Percentiles rank a stretch among this genome's conserved stretches.
Conservation (phyloP, 2,888 invertebrate species). For the Dascillus cervinus region DNA sequence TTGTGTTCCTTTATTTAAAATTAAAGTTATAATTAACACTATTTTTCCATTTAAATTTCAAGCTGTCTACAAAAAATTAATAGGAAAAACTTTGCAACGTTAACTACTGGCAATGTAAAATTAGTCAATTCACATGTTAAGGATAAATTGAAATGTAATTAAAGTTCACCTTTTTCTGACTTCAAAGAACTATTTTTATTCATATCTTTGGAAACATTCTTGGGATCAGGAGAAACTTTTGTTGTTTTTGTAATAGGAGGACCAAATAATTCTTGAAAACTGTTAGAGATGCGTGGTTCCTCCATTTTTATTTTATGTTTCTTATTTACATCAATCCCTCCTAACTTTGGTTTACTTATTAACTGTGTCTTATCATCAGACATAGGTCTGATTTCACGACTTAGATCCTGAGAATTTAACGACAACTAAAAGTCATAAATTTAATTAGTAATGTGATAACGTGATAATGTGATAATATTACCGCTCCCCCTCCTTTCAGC, state of each 20-base stretch:
- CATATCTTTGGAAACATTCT: constrained; percentile 27
- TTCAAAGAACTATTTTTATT: constrained; percentile 46
- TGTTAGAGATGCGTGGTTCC: constrained; percentile 38
- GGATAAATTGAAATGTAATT: constrained; percentile 20
- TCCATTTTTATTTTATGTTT: constrained; percentile 39
- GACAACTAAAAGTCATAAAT: no score
- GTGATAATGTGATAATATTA: no score
- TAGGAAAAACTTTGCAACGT: no score
- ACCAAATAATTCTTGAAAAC: constrained; percentile 77
- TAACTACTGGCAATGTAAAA: no score
- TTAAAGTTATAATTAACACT: no score
- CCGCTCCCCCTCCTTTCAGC: constrained; percentile 75
- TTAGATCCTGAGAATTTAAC: constrained; percentile 40
- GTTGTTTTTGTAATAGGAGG: constrained; percentile 71
- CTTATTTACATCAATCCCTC: constrained; percentile 41
- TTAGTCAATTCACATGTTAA: not conserved
- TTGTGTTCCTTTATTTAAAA: no score
- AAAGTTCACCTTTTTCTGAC: constrained; percentile 44
- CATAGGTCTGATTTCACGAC: constrained; percentile 34
- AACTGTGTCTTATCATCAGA: constrained; percentile 46
- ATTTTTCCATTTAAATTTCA: no score
- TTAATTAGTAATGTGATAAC: no score
- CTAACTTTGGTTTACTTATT: constrained; percentile 64
- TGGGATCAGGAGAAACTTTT: constrained; percentile 61
- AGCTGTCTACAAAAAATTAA: no score